Evolutionary conservation across 1,140 invertebrate species (phyloP).

Genomic region (Drosophila setifemur): DNA sequence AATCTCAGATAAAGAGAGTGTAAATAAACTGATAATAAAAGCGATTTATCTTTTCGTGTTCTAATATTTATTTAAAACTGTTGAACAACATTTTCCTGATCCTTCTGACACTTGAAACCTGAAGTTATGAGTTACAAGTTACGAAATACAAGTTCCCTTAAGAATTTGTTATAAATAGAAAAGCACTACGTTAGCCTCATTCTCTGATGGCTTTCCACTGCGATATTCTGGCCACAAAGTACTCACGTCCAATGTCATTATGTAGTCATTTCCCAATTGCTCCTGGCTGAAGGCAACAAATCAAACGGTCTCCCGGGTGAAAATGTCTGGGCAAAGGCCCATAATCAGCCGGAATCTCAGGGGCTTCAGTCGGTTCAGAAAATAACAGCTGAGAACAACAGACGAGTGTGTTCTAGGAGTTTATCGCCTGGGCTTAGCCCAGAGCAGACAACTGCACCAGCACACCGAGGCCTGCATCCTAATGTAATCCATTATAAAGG

Average conservation of each 20-base stretch:
- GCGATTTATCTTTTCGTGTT: no score
- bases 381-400: slow-evolving; percentile 11
- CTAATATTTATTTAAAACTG: no score
- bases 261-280: slow-evolving; percentile 63
- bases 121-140: no score
- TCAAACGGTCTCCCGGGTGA: slow-evolving; percentile 60
- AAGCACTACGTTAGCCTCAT: background rate
- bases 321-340: slow-evolving; percentile 51
- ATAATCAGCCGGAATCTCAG: slow-evolving; percentile 31
- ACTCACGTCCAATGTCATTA: slow-evolving; percentile 41
- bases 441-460: slow-evolving; percentile 44
- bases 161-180: slow-evolving; percentile 8
- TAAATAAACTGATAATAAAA: no score
- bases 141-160: no score
- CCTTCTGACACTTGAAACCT: no score
- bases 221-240: slow-evolving; percentile 10
- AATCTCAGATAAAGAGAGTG: no score
- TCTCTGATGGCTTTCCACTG: slow-evolving; percentile 7
- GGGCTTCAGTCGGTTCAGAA: slow-evolving; percentile 1
- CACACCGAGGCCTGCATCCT: slow-evolving; percentile 48
- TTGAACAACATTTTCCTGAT: no score
- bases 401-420: slow-evolving; percentile 23
- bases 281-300: slow-evolving; percentile 61
- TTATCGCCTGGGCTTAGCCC: slow-evolving; percentile 32
- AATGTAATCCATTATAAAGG: slow-evolving; percentile 70